phyloP scores from a whole-genome alignment of 1,140 invertebrate genomes.

The Hypsibius dujardini region DNA sequence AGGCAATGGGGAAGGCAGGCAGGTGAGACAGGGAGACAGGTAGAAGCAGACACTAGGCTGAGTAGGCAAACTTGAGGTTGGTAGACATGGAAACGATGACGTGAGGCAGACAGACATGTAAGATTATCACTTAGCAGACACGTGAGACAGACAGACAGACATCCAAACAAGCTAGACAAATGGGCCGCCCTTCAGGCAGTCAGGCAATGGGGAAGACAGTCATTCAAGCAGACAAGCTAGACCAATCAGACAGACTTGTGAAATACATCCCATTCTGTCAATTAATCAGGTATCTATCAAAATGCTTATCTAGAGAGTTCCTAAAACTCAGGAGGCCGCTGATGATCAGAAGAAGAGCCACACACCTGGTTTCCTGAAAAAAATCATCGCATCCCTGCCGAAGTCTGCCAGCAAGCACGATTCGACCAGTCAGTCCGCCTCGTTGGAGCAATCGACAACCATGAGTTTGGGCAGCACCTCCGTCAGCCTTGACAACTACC shows the following conservation, averaged over 20 bases:
- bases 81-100: too few relatives aligned
- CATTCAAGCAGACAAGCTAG: not conserved
- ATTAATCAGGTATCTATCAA: not conserved
- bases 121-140: too few relatives aligned
- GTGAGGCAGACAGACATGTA: too few relatives aligned
- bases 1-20: too few relatives aligned
- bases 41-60: too few relatives aligned
- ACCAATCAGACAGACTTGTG: not conserved
- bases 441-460: not conserved
- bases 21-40: too few relatives aligned
- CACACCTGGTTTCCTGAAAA: not conserved
- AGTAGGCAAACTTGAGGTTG: too few relatives aligned
- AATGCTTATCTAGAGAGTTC: too few relatives aligned
- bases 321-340: not conserved
- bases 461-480: constrained; percentile 4
- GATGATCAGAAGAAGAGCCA: not conserved
- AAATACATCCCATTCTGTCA: not conserved
- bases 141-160: too few relatives aligned
- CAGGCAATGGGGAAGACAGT: not conserved
- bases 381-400: not conserved
- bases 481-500: not conserved
- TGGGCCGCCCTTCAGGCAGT: too few relatives aligned
- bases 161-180: too few relatives aligned
- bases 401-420: constrained; percentile 4
- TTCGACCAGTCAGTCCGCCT: not conserved